Percentiles rank a stretch among this genome's conserved stretches.
phyloP scores from a whole-genome alignment of 2,113 vertebrate species.

The Aphyosemion australe region DNA sequence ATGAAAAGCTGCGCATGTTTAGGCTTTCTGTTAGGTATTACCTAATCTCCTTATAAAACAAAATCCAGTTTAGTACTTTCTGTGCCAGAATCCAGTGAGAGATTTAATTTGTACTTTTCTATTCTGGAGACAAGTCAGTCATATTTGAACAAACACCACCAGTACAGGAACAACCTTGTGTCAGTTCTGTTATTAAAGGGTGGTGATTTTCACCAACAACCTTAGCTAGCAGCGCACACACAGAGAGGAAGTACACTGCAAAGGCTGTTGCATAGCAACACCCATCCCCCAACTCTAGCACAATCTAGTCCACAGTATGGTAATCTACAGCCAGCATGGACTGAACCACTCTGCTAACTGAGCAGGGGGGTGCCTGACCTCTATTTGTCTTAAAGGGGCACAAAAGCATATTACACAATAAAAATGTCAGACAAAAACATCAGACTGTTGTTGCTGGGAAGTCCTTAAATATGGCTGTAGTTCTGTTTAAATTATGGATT shows the following conservation, averaged over 20 bases:
- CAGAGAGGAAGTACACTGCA: conserved; percentile 53
- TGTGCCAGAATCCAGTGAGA: conserved; percentile 1
- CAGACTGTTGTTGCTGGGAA: not conserved
- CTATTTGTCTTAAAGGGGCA: conserved; percentile 2
- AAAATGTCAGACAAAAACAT: conserved; percentile 21
- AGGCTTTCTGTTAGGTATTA: not conserved
- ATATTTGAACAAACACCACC: not conserved
- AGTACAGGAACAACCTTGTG: conserved; percentile 2
- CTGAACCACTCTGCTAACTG: conserved; percentile 57
- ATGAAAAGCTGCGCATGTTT: conserved; percentile 1
- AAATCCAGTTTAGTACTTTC: not conserved
- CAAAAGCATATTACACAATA: conserved; percentile 13
- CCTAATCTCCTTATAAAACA: not conserved
- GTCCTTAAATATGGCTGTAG: not conserved
- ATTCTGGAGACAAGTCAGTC: not conserved
- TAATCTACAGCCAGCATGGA: conserved; percentile 63
- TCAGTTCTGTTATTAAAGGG: conserved; percentile 4
- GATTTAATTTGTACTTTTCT: not conserved
- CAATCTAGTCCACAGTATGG: conserved; percentile 65
- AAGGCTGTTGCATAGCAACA: conserved; percentile 68
- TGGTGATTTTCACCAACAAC: conserved; percentile 30
- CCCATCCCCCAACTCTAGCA: conserved; percentile 75
- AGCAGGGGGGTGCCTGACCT: conserved; percentile 15
- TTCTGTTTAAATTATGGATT: not conserved
- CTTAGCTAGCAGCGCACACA: conserved; percentile 66